phyloP scores from a whole-genome alignment of 2,113 vertebrate genomes.

The Hyperopisus bebe region DNA sequence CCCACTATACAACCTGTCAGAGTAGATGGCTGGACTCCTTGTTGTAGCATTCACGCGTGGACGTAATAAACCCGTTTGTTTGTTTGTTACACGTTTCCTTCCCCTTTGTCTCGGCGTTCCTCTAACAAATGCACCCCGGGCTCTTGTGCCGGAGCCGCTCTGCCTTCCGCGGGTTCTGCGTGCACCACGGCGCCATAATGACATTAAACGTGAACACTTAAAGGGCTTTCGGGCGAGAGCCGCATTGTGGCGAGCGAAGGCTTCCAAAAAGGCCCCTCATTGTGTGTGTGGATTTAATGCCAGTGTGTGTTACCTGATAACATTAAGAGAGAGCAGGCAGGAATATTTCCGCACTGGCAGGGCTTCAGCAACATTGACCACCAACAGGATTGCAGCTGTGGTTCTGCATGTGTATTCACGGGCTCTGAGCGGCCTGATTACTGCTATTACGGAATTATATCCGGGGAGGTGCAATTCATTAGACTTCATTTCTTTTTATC shows the following conservation, averaged over 20 bases:
- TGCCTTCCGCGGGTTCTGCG: conserved; percentile 45
- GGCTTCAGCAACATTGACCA: conserved; percentile 67
- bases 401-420: conserved; percentile 57
- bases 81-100: conserved; percentile 45
- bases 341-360: conserved; percentile 55
- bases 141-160: conserved; percentile 60
- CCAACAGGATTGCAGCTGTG: conserved; percentile 62
- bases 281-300: conserved; percentile 65
- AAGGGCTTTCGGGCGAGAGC: conserved; percentile 61
- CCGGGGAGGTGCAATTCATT: conserved; percentile 59
- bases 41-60: conserved; percentile 54
- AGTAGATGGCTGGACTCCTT: conserved; percentile 54
- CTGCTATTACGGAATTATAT: conserved; percentile 64
- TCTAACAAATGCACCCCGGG: conserved; percentile 61
- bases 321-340: conserved; percentile 58
- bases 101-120: conserved; percentile 51
- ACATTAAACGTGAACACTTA: conserved; percentile 68
- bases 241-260: conserved; percentile 60
- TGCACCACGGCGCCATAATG: conserved; percentile 59
- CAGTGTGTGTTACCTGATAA: conserved; percentile 74
- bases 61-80: conserved; percentile 57
- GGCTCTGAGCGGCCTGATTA: conserved; percentile 55
- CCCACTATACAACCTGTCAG: conserved; percentile 63
- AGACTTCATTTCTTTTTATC: conserved; percentile 57
- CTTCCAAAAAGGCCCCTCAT: conserved; percentile 67